Evolutionary conservation across 2,113 vertebrate species (phyloP).

Genomic region (Antidorcas marsupialis): DNA sequence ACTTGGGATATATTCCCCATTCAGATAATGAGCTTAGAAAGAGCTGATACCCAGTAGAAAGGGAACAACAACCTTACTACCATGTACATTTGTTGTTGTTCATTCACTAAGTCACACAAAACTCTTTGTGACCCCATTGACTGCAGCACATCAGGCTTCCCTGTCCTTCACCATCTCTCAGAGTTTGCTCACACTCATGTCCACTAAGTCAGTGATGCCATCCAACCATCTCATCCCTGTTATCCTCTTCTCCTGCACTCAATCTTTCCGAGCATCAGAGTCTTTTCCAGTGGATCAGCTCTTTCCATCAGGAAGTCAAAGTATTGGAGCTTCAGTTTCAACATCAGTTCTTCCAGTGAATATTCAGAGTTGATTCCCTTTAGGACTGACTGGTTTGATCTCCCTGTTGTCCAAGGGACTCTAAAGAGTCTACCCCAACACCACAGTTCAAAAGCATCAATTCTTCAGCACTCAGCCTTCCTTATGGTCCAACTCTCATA

Average conservation of each 20-base stretch:
- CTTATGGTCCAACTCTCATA: neutral
- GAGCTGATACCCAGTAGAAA: neutral
- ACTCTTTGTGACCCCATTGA: neutral
- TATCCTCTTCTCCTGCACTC: neutral
- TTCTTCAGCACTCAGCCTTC: neutral
- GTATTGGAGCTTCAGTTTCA: neutral
- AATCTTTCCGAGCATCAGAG: neutral
- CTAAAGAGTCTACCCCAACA: neutral
- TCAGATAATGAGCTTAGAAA: neutral
- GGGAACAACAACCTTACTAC: neutral
- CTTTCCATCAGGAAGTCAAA: neutral
- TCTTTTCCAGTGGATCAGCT: neutral
- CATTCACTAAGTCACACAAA: neutral
- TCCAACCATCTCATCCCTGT: neutral
- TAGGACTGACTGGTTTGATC: neutral
- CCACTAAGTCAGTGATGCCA: neutral
- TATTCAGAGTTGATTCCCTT: neutral
- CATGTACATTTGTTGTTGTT: neutral
- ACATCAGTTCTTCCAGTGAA: neutral
- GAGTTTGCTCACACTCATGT: neutral
- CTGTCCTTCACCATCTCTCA: neutral
- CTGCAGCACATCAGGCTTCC: neutral
- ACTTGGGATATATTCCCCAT: neutral
- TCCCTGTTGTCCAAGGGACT: neutral
- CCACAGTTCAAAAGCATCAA: neutral